Conservation (phyloP, 2,888 invertebrate genomes). For the Coleophora deauratella region DNA sequence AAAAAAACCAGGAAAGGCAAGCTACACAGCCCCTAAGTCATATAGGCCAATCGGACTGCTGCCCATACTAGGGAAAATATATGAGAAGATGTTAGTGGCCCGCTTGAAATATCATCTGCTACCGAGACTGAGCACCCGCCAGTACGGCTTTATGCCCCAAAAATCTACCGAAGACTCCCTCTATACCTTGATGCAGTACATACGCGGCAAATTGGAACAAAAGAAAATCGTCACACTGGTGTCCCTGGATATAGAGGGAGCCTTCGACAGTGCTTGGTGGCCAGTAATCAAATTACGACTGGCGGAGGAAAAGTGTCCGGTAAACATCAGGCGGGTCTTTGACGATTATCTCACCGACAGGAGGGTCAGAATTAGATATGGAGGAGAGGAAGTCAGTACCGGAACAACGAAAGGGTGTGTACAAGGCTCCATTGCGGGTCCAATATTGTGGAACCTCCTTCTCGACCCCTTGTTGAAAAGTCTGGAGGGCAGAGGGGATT, state of each 20-base stretch:
- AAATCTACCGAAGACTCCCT: conserved; percentile 3
- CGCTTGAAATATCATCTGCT: conserved; percentile 4
- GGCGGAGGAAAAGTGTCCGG: conserved; percentile 7
- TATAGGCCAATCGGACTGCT: conserved; percentile 13
- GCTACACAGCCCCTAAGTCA: conserved; percentile 2
- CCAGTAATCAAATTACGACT: conserved; percentile 9
- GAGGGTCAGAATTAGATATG: background rate
- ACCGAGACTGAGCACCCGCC: conserved; percentile 4
- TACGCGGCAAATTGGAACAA: background rate
- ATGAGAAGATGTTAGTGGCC: conserved; percentile 9
- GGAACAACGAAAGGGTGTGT: conserved; percentile 9
- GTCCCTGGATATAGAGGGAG: conserved; percentile 12
- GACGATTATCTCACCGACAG: conserved; percentile 4
- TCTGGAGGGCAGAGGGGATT: background rate
- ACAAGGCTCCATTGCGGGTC: conserved; percentile 14
- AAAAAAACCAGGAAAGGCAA: conserved; percentile 5
- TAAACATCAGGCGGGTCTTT: conserved; percentile 5
- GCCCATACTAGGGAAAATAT: conserved; percentile 10
- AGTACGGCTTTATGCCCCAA: conserved; percentile 15
- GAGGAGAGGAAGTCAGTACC: background rate
- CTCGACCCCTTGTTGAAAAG: conserved; percentile 8
- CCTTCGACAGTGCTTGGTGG: conserved; percentile 11
- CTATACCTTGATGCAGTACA: conserved; percentile 3
- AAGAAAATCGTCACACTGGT: conserved; percentile 5
- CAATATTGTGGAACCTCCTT: conserved; percentile 12